Evolutionary conservation across 2,888 invertebrate genomes (phyloP), one percentile per base, ranked within the genome.

Genomic region (Drosophila merina): DNA sequence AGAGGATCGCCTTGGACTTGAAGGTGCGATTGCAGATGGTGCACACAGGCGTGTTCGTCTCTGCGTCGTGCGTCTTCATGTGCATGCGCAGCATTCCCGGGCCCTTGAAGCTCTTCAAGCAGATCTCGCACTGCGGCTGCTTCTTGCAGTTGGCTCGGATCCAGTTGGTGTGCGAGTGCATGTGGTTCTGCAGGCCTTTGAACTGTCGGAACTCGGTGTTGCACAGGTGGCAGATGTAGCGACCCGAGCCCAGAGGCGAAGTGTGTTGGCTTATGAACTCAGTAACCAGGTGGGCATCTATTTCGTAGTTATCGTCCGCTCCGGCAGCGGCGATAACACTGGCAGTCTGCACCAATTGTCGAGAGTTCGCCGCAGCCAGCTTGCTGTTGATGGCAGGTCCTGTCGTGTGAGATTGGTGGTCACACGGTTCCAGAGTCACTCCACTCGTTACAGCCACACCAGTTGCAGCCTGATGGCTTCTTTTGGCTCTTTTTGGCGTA

Each of bases 41-140:
- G 86, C 94, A 94, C 0, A 93, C 93, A 0, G 94, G 94, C 72
- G 93, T 93, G 77, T 93, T 93, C 0, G 93, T 93, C 0, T 93
- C 93, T 0, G 93, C 92, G 76, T 93, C 88, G 89, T 94, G 94
- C 0, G 94, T 94, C 8, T 94, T 93, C 94, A 94, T 94, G 83
- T 94, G 94, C 94, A 94, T 94, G 77, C 94, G 93, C 33, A 94
- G 87, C 94, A 94, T 94, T 12, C 94, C 94, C 0, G 94, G 94
- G 6, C 94, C 94, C 92, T 94, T 94, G 76, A 94, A 94, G 68
- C 93, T 93, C 88, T 94, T 92, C 38, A 93, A 92, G 71, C 94
- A 94, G 47, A 94, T 93, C 12, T 92, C 92, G 81, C 94, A 94
- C 90, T 93, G 93, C 1, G 94, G 94, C 25, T 94, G 94, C 81